Conservation (phyloP, 2,888 invertebrate genomes). For the Cancer borealis region DNA sequence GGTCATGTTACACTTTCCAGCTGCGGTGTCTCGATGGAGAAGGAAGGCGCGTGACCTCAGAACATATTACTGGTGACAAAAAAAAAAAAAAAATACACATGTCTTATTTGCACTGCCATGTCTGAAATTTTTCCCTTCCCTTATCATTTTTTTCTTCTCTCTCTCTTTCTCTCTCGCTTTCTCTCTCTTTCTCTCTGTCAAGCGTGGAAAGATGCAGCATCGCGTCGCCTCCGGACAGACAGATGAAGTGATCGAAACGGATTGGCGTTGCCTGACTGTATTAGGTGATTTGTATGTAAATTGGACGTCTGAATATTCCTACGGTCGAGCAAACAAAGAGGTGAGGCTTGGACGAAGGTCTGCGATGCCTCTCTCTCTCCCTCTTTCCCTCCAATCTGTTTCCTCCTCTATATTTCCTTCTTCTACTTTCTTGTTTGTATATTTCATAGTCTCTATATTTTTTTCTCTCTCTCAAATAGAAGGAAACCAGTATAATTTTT, state of each 20-base stretch:
- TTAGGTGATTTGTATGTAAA: slow-evolving; percentile 33
- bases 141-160: background rate
- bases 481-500: too few relatives aligned
- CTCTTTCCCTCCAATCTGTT: background rate
- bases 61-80: background rate
- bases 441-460: background rate
- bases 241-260: slow-evolving; percentile 37
- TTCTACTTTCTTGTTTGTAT: background rate
- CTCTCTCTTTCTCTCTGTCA: background rate
- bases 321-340: slow-evolving; percentile 13
- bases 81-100: background rate
- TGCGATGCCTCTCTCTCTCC: background rate
- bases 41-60: background rate
- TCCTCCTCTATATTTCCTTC: background rate
- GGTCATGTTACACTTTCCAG: background rate
- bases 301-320: slow-evolving; percentile 29
- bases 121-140: background rate
- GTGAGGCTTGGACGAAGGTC: background rate
- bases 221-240: background rate
- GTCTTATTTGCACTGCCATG: background rate
- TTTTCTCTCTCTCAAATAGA: background rate
- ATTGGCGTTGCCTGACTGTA: slow-evolving; percentile 23
- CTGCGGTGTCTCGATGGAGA: background rate
- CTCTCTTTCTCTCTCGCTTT: background rate
- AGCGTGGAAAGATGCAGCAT: background rate